These are phyloP conservation scores for Struthio camelus DNA, from an alignment of 2,113 vertebrate genomes.

Conservation along the genomic window DNA sequence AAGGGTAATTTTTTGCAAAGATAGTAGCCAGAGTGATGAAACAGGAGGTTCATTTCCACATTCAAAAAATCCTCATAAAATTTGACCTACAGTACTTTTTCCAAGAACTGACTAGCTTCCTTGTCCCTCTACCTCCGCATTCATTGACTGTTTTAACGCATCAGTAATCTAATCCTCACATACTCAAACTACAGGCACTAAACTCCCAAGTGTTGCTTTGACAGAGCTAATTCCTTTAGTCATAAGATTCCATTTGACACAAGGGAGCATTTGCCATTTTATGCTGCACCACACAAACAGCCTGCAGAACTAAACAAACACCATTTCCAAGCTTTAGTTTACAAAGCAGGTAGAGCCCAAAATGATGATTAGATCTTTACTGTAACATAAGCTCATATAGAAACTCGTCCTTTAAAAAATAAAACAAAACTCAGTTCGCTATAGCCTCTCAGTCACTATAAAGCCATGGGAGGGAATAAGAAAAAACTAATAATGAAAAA, in stretches of 20 bases:
- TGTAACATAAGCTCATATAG: not conserved
- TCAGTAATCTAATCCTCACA: not conserved
- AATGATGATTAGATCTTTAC: constrained; percentile 3
- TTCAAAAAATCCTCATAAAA: not conserved
- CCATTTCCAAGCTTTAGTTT: not conserved
- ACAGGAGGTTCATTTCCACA: not conserved
- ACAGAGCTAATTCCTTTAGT: not conserved
- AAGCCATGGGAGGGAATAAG: not conserved
- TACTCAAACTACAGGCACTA: not conserved
- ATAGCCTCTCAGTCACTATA: not conserved
- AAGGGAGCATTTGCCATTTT: not conserved
- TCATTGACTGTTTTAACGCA: not conserved
- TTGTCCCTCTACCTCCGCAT: not conserved
- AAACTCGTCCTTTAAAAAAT: not conserved
- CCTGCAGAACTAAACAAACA: constrained; percentile 26
- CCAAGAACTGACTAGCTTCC: not conserved
- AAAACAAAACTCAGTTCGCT: not conserved
- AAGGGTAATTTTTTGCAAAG: not conserved
- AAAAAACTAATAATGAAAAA: not conserved
- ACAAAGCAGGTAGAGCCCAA: constrained; percentile 43
- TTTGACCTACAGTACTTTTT: fast-evolving
- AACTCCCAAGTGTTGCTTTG: not conserved
- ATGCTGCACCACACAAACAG: not conserved
- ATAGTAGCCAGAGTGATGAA: not conserved
- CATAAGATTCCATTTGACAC: not conserved